These are phyloP conservation scores for Nestor notabilis DNA, from an alignment of 2,113 vertebrate genomes.

Conservation along the genomic window DNA sequence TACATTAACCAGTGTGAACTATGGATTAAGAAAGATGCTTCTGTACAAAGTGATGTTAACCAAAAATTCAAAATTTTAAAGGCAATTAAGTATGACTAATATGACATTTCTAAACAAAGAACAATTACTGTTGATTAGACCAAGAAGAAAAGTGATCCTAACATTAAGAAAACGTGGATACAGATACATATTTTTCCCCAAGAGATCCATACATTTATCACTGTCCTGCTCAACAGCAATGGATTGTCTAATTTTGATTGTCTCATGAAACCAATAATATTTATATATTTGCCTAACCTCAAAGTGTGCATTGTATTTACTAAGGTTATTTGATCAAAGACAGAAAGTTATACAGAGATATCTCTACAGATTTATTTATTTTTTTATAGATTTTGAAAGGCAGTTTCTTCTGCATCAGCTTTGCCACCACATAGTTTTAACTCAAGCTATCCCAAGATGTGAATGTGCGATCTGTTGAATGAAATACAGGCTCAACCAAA, in stretches of 20 bases:
- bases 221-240: background rate
- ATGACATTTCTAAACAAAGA: background rate
- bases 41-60: background rate
- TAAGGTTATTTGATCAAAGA: background rate
- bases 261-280: background rate
- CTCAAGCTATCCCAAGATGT: background rate
- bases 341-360: background rate
- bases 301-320: background rate
- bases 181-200: background rate
- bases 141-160: background rate
- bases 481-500: background rate
- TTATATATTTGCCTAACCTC: background rate
- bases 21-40: background rate
- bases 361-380: background rate
- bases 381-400: background rate
- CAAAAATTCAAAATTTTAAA: background rate
- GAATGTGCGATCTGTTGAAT: background rate
- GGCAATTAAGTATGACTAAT: background rate
- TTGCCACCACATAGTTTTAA: background rate
- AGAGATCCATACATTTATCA: background rate
- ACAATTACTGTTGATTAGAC: background rate
- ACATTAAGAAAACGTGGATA: background rate
- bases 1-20: background rate
- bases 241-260: background rate
- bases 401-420: background rate